Percentiles rank a stretch among this genome's conserved stretches.
Evolutionary conservation across 2,113 vertebrate genomes (phyloP).

Genomic region (Antechinus flavipes): DNA sequence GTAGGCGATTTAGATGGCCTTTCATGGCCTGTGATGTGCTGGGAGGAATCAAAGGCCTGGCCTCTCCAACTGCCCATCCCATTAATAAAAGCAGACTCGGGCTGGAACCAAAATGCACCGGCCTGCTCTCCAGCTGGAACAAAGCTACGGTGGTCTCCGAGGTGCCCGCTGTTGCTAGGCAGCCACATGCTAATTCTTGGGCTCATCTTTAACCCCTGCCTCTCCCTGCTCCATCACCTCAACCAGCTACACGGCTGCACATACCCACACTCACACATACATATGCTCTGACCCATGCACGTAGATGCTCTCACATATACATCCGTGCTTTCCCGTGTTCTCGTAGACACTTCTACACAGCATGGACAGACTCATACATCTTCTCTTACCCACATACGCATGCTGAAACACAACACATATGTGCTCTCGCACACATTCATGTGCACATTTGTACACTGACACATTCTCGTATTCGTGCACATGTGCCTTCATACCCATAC

Average conservation of each 20-base stretch:
- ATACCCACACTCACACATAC: not conserved
- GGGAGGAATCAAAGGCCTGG: conserved; percentile 43
- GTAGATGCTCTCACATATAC: no score
- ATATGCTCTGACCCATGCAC: not conserved
- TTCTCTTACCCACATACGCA: no score
- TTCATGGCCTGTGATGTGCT: not conserved
- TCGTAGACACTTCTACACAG: no score
- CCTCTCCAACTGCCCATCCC: not conserved
- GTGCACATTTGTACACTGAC: not conserved
- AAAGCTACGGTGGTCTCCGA: conserved; percentile 54
- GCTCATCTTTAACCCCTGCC: not conserved
- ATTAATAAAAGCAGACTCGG: conserved; percentile 38
- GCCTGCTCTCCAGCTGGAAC: conserved; percentile 43
- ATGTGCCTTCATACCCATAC: no score
- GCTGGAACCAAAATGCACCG: conserved; percentile 25
- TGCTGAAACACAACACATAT: no score
- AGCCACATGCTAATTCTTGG: not conserved
- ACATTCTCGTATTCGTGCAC: no score
- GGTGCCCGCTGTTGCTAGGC: conserved; percentile 66
- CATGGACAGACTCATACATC: no score
- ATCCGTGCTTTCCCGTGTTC: no score
- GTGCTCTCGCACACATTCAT: no score
- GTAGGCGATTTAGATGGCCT: conserved; percentile 39
- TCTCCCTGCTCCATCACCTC: no score
- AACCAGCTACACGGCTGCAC: not conserved